These are phyloP conservation scores for Willisornis vidua DNA, from an alignment of 2,113 vertebrate genomes.

Conservation along the genomic window DNA sequence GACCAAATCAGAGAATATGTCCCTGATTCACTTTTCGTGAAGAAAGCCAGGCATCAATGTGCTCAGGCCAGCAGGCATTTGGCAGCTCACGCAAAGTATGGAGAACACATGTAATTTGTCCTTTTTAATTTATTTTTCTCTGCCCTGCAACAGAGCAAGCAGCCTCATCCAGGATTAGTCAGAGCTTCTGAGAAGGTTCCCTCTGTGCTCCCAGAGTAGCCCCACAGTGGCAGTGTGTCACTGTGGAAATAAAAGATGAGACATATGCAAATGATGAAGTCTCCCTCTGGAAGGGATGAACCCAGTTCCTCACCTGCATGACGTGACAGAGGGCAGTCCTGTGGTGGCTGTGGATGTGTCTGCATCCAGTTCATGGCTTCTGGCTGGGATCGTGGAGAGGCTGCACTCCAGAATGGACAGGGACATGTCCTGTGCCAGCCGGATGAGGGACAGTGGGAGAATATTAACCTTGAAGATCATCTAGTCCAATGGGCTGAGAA, in stretches of 20 bases:
- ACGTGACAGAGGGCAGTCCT: background rate
- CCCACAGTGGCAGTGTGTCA: background rate
- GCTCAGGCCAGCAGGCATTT: background rate
- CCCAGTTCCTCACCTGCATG: background rate
- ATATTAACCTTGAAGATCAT: background rate
- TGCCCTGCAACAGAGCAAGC: background rate
- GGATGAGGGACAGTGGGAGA: background rate
- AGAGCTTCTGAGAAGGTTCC: background rate
- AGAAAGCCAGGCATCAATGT: background rate
- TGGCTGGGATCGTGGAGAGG: background rate
- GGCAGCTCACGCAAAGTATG: background rate
- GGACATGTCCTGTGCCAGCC: background rate
- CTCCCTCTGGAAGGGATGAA: background rate
- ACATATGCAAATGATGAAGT: background rate
- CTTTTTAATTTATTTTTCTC: background rate
- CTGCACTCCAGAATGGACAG: background rate
- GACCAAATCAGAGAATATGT: background rate
- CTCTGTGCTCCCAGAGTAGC: background rate
- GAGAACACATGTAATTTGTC: constrained; percentile 19
- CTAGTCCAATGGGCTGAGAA: background rate
- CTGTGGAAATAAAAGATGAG: background rate
- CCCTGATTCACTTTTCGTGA: background rate
- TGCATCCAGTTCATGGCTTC: background rate
- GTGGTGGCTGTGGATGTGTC: background rate
- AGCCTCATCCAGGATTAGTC: background rate